These are phyloP conservation scores for Baryphthengus martii DNA, from an alignment of 2,113 vertebrate genomes.

Conservation along the genomic window DNA sequence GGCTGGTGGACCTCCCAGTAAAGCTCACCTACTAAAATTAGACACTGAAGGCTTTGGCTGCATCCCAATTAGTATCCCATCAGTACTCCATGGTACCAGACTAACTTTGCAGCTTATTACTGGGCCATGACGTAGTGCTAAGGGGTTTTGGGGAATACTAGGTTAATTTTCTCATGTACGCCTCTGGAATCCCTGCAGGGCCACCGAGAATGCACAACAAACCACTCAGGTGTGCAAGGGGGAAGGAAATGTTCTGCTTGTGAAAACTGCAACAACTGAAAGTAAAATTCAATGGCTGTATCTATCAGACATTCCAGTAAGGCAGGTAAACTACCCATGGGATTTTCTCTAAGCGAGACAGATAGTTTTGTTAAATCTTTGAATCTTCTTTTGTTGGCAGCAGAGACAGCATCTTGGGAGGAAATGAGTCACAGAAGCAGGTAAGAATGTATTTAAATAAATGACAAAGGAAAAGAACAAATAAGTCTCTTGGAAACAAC, in stretches of 20 bases:
- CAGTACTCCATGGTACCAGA: neutral
- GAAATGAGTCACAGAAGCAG: constrained; percentile 1
- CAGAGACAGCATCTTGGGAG: neutral
- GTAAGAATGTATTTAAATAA: constrained; percentile 4
- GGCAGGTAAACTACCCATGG: neutral
- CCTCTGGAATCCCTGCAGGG: neutral
- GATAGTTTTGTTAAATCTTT: neutral
- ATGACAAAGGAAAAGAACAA: constrained; percentile 10
- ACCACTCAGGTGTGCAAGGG: neutral
- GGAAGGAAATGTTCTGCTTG: neutral
- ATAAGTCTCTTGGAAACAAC: neutral
- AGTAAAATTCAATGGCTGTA: neutral
- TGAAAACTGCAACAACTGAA: neutral
- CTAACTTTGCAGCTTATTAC: neutral
- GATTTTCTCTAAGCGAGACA: neutral
- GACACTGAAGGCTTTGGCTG: neutral
- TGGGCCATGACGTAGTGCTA: neutral
- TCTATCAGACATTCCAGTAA: neutral
- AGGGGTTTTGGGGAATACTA: neutral
- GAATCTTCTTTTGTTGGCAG: neutral
- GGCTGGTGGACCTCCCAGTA: neutral
- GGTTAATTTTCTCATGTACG: neutral
- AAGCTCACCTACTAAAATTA: neutral
- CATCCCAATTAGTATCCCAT: neutral
- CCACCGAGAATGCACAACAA: neutral